Evolutionary conservation across 53 echinoderm and acorn worm genomes (phyloP).

Genomic region (Zoroaster sp.): DNA sequence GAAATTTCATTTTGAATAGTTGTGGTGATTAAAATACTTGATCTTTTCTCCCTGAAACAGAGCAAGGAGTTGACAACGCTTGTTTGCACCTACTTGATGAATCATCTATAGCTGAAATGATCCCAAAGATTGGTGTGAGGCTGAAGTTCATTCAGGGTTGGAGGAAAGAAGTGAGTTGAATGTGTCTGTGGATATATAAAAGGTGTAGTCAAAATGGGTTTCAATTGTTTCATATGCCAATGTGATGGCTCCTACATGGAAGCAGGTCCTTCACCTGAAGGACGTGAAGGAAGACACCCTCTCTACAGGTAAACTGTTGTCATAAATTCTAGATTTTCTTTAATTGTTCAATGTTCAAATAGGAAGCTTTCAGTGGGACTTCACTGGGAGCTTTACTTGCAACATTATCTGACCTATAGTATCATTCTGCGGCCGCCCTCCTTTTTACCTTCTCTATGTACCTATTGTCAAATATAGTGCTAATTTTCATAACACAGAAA

Average conservation of each 20-base stretch:
- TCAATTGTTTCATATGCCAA: neutral
- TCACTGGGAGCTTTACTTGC: too few species aligned
- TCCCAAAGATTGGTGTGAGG: constrained; percentile 32
- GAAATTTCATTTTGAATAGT: too few species aligned
- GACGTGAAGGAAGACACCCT: neutral
- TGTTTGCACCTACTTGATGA: constrained; percentile 10
- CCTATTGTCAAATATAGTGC: neutral
- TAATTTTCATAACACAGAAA: neutral
- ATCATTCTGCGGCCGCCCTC: too few species aligned
- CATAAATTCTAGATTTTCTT: neutral
- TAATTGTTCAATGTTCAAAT: too few species aligned
- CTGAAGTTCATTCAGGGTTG: neutral
- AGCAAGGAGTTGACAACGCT: constrained; percentile 20
- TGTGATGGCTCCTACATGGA: neutral
- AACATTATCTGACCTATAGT: neutral
- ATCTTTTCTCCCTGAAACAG: too few species aligned
- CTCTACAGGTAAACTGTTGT: neutral
- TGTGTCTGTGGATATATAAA: too few species aligned
- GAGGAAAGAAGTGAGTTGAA: constrained; percentile 32
- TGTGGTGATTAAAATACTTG: too few species aligned
- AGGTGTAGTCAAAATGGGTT: too few species aligned
- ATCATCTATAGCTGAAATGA: neutral
- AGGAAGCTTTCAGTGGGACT: too few species aligned
- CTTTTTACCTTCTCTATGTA: too few species aligned
- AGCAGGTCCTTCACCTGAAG: neutral